A percentile compares a stretch with the other conserved stretches of the same genome.
phyloP scores from a whole-genome alignment of 2,113 vertebrate genomes.

The Myrmecobius fasciatus region DNA sequence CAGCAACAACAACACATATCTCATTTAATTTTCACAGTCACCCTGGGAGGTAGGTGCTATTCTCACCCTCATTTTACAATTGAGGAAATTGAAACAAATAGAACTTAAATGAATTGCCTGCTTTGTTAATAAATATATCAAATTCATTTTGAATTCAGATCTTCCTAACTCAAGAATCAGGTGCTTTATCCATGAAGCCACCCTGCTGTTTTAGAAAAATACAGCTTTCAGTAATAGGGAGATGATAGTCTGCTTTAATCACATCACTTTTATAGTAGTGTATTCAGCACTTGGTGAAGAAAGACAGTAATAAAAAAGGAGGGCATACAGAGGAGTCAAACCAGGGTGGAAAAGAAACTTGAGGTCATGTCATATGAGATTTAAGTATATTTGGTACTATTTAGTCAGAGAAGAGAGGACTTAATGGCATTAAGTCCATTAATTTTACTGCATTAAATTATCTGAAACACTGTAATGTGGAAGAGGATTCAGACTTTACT shows the following conservation, averaged over 20 bases:
- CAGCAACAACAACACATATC: background rate
- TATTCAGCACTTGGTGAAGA: background rate
- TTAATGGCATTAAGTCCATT: background rate
- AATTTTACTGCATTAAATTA: background rate
- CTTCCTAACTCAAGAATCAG: background rate
- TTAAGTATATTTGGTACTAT: background rate
- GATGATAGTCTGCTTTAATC: background rate
- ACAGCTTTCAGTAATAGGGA: background rate
- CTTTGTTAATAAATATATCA: background rate
- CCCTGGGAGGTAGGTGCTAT: background rate
- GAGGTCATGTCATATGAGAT: background rate
- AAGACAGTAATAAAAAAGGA: background rate
- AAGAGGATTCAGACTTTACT: background rate
- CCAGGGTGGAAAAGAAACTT: background rate
- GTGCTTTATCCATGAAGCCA: background rate
- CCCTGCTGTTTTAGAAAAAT: background rate
- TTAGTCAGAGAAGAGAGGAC: background rate
- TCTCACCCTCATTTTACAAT: background rate
- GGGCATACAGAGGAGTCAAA: background rate
- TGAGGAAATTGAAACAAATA: background rate
- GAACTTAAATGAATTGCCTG: background rate
- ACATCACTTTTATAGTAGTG: background rate
- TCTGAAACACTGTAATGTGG: background rate
- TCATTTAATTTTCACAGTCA: background rate
- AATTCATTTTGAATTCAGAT: background rate